Percentiles rank a stretch among this genome's conserved stretches.
Conservation (phyloP, 2,888 invertebrate species). For the Drosophila pseudotalamancana region DNA sequence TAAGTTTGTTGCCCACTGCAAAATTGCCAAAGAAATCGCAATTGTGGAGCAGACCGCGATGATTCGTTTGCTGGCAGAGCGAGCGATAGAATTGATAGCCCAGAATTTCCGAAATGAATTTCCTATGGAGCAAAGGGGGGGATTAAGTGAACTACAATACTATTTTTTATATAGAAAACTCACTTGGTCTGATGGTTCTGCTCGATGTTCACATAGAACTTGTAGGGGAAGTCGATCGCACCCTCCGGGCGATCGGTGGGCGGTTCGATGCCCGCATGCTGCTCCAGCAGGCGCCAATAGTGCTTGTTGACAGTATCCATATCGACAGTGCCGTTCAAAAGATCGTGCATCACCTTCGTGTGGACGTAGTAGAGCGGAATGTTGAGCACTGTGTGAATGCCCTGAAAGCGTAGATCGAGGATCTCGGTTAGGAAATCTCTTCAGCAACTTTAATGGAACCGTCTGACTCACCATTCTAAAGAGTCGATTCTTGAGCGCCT, state of each 20-base stretch:
- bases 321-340: conserved; percentile 87
- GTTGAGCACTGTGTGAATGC: conserved; percentile 89
- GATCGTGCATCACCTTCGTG: conserved; percentile 89
- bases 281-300: conserved; percentile 88
- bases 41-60: conserved; percentile 90
- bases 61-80: conserved; percentile 90
- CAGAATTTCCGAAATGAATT: conserved; percentile 91
- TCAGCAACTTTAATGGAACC: background rate
- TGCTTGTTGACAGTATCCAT: conserved; percentile 87
- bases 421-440: background rate
- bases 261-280: conserved; percentile 88
- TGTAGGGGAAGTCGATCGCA: conserved; percentile 91
- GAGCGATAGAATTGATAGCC: conserved; percentile 93
- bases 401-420: conserved; percentile 81
- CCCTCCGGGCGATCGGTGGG: conserved; percentile 87
- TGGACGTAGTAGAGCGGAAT: conserved; percentile 89
- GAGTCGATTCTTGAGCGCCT: conserved; percentile 77
- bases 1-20: conserved; percentile 89
- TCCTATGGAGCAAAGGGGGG: conserved; percentile 84
- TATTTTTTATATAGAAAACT: background rate
- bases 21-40: conserved; percentile 93
- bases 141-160: background rate
- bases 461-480: conserved; percentile 77
- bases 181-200: conserved; percentile 82
- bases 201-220: conserved; percentile 87